phyloP scores from a whole-genome alignment of 2,113 vertebrate genomes.

The Lamprologus callipterus region DNA sequence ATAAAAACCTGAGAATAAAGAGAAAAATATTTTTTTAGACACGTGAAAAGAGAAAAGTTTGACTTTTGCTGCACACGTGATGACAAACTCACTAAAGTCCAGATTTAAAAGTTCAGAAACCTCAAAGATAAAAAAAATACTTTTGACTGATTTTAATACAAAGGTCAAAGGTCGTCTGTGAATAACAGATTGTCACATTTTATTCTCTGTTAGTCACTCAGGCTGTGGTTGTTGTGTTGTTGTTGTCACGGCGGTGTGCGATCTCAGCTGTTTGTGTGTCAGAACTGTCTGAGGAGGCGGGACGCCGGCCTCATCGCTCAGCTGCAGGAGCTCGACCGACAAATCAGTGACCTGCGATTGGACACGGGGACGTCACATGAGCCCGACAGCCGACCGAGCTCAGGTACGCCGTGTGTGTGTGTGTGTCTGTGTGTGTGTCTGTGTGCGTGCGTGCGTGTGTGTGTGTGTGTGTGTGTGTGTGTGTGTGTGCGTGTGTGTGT shows the following conservation, averaged over 20 bases:
- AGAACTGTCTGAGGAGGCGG: conserved; percentile 87
- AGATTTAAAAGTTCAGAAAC: background rate
- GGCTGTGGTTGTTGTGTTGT: background rate
- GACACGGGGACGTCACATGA: conserved; percentile 82
- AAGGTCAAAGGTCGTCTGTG: background rate
- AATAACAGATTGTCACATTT: background rate
- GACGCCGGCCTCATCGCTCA: conserved; percentile 86
- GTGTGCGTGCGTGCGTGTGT: rapidly evolving
- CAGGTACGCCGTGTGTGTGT: conserved; percentile 63
- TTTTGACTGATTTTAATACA: background rate
- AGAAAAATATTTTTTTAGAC: background rate
- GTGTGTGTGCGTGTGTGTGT: rapidly evolving
- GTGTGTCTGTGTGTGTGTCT: rapidly evolving
- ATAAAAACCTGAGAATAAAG: background rate
- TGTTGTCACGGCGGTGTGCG: background rate
- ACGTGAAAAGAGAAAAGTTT: background rate
- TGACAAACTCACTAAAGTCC: background rate
- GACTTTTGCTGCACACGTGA: background rate
- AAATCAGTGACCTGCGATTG: conserved; percentile 86
- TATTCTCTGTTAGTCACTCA: background rate
- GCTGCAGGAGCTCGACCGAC: conserved; percentile 88
- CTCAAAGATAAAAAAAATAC: background rate
- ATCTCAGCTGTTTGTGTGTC: background rate
- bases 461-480: rapidly evolving
- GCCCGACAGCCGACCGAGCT: conserved; percentile 91